These are phyloP conservation scores for Odontothrips loti DNA, from an alignment of 2,888 invertebrate species.

Conservation along the genomic window DNA sequence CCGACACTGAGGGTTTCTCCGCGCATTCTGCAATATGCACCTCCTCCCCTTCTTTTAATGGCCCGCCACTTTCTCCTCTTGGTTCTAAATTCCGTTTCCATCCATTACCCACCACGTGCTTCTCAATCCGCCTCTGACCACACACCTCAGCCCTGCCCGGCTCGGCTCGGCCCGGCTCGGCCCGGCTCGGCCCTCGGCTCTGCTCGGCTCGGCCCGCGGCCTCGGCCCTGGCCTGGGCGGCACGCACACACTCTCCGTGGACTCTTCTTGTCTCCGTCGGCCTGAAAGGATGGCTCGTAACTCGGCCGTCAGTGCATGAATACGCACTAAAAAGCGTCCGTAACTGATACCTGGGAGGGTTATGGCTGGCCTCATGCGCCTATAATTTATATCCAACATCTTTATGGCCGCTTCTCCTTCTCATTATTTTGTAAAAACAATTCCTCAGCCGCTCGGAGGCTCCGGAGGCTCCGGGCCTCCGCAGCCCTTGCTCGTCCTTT, in stretches of 20 bases:
- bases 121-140: background rate
- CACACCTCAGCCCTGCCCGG: background rate
- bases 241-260: too few species aligned
- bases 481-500: background rate
- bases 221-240: too few species aligned
- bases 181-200: too few species aligned
- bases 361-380: conserved; percentile 13
- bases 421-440: conserved; percentile 25
- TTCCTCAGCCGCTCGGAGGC: background rate
- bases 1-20: too few species aligned
- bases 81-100: too few species aligned
- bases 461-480: background rate
- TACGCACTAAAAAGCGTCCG: conserved; percentile 24
- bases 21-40: too few species aligned
- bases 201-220: too few species aligned
- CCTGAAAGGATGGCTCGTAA: background rate
- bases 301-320: conserved; percentile 17
- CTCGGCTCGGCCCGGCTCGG: too few species aligned
- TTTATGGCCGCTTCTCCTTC: conserved; percentile 8
- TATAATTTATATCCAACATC: conserved; percentile 23
- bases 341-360: conserved; percentile 21
- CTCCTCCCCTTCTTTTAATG: too few species aligned
- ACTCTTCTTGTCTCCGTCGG: too few species aligned
- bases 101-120: too few species aligned
- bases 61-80: too few species aligned